Evolutionary conservation across 2,113 vertebrate genomes (phyloP), one percentile per base, ranked within the genome.

Genomic region (Agapornis roseicollis): DNA sequence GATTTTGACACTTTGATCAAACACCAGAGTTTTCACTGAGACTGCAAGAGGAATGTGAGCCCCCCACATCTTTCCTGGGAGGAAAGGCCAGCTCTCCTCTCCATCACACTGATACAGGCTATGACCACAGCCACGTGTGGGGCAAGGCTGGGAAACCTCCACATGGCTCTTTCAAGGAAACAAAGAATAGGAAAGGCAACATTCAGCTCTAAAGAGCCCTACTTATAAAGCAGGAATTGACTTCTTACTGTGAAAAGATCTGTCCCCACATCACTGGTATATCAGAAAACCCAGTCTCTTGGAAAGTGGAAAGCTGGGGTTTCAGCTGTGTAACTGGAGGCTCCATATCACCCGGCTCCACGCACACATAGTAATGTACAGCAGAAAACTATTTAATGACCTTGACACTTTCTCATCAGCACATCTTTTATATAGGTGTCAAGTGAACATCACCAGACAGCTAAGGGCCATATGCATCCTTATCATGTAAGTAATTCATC

Each of bases 71-170:
- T 39, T 55, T 6, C 55, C 20, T 4, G 1, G 85, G 79, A 85
- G 79, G 55, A 85, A 85, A 94, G 77, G 27, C 37, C 83, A 93
- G 60, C 24, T 58, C 78, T 93, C 68, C 74, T 96, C 82, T 55
- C 27, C 55, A 29, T 83, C 12, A 1, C 1, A 0, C 33, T 55
- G 74, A 20, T 66, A 37, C 19, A 52, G 89, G 28, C 69, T 85
- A 56, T 49, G 74, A 53, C 55, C 9, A 9, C 89, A 85, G 77
- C 46, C 46, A 47, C 2, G 0, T 14, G 39, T n/a, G 60, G 41
- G 20, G 20, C 47, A 72, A 79, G 74, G 13, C 55, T 66, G 76
- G 42, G 58, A 91, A 89, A 80, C n/a, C 39, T 50, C 82, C 49
- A 39, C 44, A 58, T 73, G 41, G n/a, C 60, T 65, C 16, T 33